These are phyloP conservation scores for Gila orcuttii DNA, from an alignment of 2,113 vertebrate species.

Conservation along the genomic window DNA sequence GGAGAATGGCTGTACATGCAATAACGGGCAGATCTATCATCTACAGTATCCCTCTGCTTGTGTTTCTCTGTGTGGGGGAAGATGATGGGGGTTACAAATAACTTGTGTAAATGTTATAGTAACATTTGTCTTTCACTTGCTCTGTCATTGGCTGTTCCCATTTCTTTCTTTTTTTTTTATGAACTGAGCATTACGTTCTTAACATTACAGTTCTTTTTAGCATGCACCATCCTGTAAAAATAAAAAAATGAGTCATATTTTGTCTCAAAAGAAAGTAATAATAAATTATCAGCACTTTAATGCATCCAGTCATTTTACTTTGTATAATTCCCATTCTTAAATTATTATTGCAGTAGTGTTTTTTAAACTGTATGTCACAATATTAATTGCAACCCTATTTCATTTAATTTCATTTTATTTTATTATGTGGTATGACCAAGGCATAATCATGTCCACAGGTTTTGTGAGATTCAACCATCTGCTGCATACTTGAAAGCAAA, in stretches of 20 bases:
- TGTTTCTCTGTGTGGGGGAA: constrained; percentile 24
- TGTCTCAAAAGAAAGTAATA: not conserved
- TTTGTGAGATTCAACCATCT: not conserved
- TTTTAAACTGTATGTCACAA: not conserved
- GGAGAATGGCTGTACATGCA: constrained; percentile 30
- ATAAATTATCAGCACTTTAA: not conserved
- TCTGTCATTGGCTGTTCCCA: not conserved
- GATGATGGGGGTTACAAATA: constrained; percentile 25
- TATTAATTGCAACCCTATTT: not conserved
- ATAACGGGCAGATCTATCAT: constrained; percentile 24
- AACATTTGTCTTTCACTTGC: constrained; percentile 31
- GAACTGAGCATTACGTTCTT: not conserved
- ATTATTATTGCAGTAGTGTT: not conserved
- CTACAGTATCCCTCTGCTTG: constrained; percentile 7
- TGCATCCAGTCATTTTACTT: not conserved
- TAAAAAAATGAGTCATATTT: not conserved
- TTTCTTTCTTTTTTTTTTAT: not conserved
- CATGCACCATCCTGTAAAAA: not conserved
- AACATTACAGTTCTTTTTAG: not conserved
- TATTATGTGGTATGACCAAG: no score
- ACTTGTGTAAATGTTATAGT: constrained; percentile 28
- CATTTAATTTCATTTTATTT: not conserved
- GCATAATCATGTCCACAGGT: not conserved
- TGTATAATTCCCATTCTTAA: not conserved
- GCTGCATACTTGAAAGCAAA: not conserved